These are phyloP conservation scores for Buteo buteo DNA, from an alignment of 2,113 vertebrate species.

Conservation along the genomic window DNA sequence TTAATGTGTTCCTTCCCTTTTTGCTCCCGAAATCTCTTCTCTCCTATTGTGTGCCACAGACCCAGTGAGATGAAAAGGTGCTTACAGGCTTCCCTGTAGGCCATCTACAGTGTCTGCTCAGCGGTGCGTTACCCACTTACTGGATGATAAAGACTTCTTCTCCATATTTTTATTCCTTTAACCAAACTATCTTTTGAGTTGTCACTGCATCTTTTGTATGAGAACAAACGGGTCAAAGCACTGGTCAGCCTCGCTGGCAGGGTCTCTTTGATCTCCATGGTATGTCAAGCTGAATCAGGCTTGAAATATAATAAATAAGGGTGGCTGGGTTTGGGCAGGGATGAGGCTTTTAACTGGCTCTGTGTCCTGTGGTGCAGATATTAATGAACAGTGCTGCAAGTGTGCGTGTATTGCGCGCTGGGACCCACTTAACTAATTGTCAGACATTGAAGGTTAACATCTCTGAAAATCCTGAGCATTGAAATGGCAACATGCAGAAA, in stretches of 20 bases:
- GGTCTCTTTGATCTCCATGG: slow-evolving; percentile 47
- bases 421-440: slow-evolving; percentile 40
- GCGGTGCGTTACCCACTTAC: background rate
- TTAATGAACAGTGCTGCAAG: background rate
- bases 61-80: slow-evolving; percentile 52
- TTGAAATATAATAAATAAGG: slow-evolving; percentile 36
- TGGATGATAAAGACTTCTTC: slow-evolving; percentile 45
- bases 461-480: background rate
- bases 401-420: background rate
- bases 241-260: slow-evolving; percentile 10
- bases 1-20: slow-evolving; percentile 56
- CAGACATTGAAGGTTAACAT: background rate
- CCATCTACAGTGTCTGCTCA: slow-evolving; percentile 50
- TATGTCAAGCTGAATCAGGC: slow-evolving; percentile 45
- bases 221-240: slow-evolving; percentile 33
- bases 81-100: slow-evolving; percentile 44
- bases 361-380: slow-evolving; percentile 17
- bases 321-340: slow-evolving; percentile 17
- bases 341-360: slow-evolving; percentile 24
- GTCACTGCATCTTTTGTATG: slow-evolving; percentile 11
- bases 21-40: slow-evolving; percentile 2
- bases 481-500: background rate
- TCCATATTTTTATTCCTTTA: slow-evolving; percentile 52
- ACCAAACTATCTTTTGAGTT: slow-evolving; percentile 50
- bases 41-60: slow-evolving; percentile 24